Evolutionary conservation across 1,140 invertebrate species (phyloP), one percentile per base, ranked within the genome.

Genomic region (Pachypsylla venusta): DNA sequence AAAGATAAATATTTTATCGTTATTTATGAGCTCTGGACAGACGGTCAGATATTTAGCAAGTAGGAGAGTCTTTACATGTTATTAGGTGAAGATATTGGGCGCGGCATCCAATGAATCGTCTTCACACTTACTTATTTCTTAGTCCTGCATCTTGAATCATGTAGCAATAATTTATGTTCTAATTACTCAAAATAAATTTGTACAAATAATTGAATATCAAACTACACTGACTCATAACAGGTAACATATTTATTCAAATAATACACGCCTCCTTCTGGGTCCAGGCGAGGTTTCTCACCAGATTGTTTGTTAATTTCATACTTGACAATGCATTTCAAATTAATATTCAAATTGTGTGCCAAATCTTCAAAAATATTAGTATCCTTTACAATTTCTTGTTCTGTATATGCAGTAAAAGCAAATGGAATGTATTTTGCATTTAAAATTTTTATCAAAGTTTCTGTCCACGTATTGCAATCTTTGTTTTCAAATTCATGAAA

Each of bases 401-500:
- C 22, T 19, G 42, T 48, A 22, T 48, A 48, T 10, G 42, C 42
- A 19, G 42, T 48, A 22, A 48, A 48, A 3, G 42, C 42, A 19
- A 48, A 19, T 7, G 42, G 42, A 7, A 48, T 19, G 42, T 48
- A 3, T 22, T 48, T n/a, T 48, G 42, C 22, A 5, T n/a, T 48
- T n/a, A 48, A 48, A n/a, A 48, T 19, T 7, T 48, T 19, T 7
- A 7, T 10, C 42, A 48, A 48, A 3, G 42, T 48, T 10, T 19
- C 22, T 3, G 16, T n/a, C 42, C 42, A 48, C n/a, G 42, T 4
- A 19, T 48, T 48, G 30, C 10, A 35, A 19, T 48, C 4, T 7
- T 48, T n/a, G 42, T 48, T 48, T 48, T 48, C 42, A 48, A 5
- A 48, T 22, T 48, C 42, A n/a, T 48, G 42, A 48, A 48, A 48